Evolutionary conservation across 1,140 invertebrate genomes (phyloP).

Genomic region (Aphelinus atriplicis): DNA sequence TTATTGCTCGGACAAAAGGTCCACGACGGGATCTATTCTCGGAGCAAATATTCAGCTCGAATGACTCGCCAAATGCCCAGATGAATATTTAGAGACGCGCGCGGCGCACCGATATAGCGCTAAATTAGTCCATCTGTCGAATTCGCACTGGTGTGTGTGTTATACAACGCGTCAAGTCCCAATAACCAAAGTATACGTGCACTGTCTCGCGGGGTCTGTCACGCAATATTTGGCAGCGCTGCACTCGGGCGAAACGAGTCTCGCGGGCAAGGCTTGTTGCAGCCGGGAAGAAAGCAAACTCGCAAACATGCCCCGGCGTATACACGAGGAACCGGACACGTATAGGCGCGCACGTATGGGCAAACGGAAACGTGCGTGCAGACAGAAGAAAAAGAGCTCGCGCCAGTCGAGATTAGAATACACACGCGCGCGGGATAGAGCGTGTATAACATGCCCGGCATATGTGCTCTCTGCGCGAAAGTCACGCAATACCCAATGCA

Average conservation of each 20-base stretch:
- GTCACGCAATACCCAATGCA: slow-evolving; percentile 19
- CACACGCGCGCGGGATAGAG: not conserved
- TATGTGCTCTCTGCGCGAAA: slow-evolving; percentile 11
- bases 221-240: not conserved
- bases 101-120: not conserved
- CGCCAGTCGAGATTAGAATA: slow-evolving; percentile 29
- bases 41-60: not conserved
- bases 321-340: too few relatives aligned
- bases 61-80: too few relatives aligned
- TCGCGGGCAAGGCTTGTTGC: too few relatives aligned
- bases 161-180: too few relatives aligned
- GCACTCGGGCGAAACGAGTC: too few relatives aligned
- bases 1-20: too few relatives aligned
- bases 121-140: slow-evolving; percentile 3
- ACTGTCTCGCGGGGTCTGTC: not conserved
- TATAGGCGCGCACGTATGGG: not conserved
- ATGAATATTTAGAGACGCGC: not conserved
- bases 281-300: too few relatives aligned
- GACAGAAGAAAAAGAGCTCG: not conserved
- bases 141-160: not conserved
- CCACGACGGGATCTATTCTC: slow-evolving; percentile 3
- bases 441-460: slow-evolving; percentile 19
- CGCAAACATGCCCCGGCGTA: too few relatives aligned
- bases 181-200: too few relatives aligned
- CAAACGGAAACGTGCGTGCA: not conserved